These are phyloP conservation scores for Pao palembangensis DNA, from an alignment of 2,113 vertebrate species.

Conservation along the genomic window DNA sequence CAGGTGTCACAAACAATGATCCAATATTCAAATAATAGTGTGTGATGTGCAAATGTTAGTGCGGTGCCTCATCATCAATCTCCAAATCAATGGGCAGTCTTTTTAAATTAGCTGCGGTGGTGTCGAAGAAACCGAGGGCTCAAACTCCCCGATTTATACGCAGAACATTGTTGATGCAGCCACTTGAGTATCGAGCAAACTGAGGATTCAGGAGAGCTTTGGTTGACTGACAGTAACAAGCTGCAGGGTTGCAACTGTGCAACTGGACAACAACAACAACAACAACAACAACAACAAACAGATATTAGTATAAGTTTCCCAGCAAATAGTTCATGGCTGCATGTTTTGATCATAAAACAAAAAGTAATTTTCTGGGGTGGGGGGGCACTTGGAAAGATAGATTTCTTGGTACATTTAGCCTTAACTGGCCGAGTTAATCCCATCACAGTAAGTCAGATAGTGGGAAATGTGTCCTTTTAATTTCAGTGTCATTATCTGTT, in stretches of 20 bases:
- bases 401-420: no score
- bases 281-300: background rate
- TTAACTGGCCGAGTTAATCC: no score
- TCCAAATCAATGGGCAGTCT: constrained; percentile 17
- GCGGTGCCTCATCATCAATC: background rate
- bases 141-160: constrained; percentile 11
- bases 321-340: no score
- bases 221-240: constrained; percentile 1
- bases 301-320: background rate
- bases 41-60: constrained; percentile 1
- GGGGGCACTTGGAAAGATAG: no score
- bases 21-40: constrained; percentile 9
- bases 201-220: constrained; percentile 10
- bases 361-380: no score
- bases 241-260: constrained; percentile 6
- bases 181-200: background rate
- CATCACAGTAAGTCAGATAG: no score
- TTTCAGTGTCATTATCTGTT: no score
- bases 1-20: constrained; percentile 9
- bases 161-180: constrained; percentile 16
- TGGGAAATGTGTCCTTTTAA: no score
- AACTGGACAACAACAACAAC: constrained; percentile 7
- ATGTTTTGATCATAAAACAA: no score
- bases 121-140: constrained; percentile 24
- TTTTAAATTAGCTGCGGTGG: constrained; percentile 26